Evolutionary conservation across 2,113 vertebrate genomes (phyloP).

Genomic region (Peromyscus polionotus): DNA sequence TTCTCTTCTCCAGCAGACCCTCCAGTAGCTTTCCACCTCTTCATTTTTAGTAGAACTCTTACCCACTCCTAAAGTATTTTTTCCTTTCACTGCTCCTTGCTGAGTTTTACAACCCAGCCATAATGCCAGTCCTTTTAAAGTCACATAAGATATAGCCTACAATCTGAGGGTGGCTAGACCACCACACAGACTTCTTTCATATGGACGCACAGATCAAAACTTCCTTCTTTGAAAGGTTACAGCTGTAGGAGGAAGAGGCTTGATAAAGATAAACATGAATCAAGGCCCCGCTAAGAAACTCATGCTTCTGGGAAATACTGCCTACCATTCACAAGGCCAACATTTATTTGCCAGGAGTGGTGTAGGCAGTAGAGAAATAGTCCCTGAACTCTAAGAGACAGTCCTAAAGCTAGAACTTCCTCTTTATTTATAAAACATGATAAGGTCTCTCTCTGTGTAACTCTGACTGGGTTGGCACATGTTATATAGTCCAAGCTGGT

Average conservation of each 20-base stretch:
- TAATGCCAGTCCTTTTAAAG: not conserved
- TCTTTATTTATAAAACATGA: not conserved
- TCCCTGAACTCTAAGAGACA: not conserved
- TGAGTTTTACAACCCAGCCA: not conserved
- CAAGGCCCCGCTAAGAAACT: not conserved
- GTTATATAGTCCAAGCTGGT: not conserved
- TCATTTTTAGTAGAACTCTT: not conserved
- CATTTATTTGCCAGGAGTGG: not conserved
- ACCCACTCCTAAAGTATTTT: not conserved
- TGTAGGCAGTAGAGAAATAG: not conserved
- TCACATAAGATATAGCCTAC: not conserved
- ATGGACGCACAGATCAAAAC: not conserved
- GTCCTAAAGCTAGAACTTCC: not conserved
- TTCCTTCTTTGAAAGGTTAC: not conserved
- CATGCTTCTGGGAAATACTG: conserved; percentile 11
- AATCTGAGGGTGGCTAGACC: not conserved
- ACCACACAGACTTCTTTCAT: not conserved
- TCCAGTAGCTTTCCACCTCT: not conserved
- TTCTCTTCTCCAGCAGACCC: not conserved
- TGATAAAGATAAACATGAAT: not conserved
- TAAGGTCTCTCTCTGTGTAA: not conserved
- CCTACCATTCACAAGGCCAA: not conserved
- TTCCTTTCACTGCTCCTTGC: not conserved
- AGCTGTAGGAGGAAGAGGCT: not conserved
- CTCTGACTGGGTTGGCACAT: not conserved